Evolutionary conservation across 2,888 invertebrate species (phyloP).

Genomic region (Melinaea marsaeus): DNA sequence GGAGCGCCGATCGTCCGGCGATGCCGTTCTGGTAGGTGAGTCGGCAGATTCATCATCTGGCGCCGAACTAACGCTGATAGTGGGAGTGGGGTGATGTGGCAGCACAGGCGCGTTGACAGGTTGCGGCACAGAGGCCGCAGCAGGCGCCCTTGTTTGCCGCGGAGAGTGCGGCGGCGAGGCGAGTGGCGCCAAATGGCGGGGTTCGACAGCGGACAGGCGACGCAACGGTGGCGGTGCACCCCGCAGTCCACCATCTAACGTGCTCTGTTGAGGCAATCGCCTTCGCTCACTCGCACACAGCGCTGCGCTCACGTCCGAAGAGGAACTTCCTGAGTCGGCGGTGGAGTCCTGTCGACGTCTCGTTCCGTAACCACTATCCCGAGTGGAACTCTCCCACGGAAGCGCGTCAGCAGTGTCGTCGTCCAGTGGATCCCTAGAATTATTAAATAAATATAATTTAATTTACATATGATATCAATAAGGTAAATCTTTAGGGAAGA

Average conservation of each 20-base stretch:
- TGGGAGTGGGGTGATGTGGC: slow-evolving; percentile 71
- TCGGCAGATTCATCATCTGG: slow-evolving; percentile 76
- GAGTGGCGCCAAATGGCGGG: slow-evolving; percentile 78
- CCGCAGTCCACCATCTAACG: slow-evolving; percentile 80
- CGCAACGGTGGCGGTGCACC: slow-evolving; percentile 70
- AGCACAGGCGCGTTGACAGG: slow-evolving; percentile 42
- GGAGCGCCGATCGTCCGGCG: slow-evolving; percentile 60
- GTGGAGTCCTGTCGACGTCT: slow-evolving; percentile 81
- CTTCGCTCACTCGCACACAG: slow-evolving; percentile 74
- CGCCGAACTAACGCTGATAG: slow-evolving; percentile 86
- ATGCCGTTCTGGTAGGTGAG: slow-evolving; percentile 48
- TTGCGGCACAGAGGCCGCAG: slow-evolving; percentile 53
- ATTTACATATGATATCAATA: not conserved
- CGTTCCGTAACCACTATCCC: slow-evolving; percentile 53
- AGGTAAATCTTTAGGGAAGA: not conserved
- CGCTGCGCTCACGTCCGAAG: slow-evolving; percentile 83
- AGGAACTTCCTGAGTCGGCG: slow-evolving; percentile 84
- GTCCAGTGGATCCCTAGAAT: slow-evolving; percentile 57
- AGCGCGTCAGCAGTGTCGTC: slow-evolving; percentile 61
- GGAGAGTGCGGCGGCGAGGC: slow-evolving; percentile 67
- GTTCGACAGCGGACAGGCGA: slow-evolving; percentile 72
- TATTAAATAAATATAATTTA: not conserved
- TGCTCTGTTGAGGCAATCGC: slow-evolving; percentile 82
- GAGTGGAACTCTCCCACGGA: slow-evolving; percentile 59
- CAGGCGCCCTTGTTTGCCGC: slow-evolving; percentile 53